These are phyloP conservation scores for Alethe castanea DNA, from an alignment of 2,113 vertebrate genomes.

Conservation along the genomic window DNA sequence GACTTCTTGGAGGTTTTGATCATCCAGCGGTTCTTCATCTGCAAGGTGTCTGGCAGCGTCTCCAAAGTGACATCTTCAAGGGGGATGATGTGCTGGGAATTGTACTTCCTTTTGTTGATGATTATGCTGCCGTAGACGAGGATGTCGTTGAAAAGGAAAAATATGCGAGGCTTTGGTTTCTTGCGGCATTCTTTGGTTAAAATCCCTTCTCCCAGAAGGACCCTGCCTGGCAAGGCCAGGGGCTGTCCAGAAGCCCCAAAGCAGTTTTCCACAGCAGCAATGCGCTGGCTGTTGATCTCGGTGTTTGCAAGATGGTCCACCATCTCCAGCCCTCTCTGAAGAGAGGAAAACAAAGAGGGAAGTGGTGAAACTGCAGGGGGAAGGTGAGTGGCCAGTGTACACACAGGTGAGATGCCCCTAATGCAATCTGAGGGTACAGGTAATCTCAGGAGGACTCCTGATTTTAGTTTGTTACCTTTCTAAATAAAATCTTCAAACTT, in stretches of 20 bases:
- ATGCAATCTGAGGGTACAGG: background rate
- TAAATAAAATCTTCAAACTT: background rate
- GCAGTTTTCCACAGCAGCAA: slow-evolving; percentile 81
- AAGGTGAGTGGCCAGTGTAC: rapidly evolving
- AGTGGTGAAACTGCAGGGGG: background rate
- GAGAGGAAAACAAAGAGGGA: background rate
- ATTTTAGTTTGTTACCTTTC: background rate
- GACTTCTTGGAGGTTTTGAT: slow-evolving; percentile 90
- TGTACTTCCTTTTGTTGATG: slow-evolving; percentile 80
- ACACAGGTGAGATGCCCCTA: background rate
- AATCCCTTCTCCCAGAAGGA: slow-evolving; percentile 88
- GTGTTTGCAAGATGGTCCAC: slow-evolving; percentile 72
- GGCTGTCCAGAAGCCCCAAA: slow-evolving; percentile 77
- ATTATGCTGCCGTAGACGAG: slow-evolving; percentile 88
- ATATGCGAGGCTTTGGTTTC: slow-evolving; percentile 80
- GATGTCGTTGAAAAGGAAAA: slow-evolving; percentile 92
- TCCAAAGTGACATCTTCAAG: slow-evolving; percentile 86
- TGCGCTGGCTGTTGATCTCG: slow-evolving; percentile 79
- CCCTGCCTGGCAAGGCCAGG: slow-evolving; percentile 74
- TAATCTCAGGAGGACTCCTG: background rate
- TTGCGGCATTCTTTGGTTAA: slow-evolving; percentile 87
- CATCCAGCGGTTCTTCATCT: slow-evolving; percentile 89
- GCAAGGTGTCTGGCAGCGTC: slow-evolving; percentile 74
- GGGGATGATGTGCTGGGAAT: slow-evolving; percentile 83
- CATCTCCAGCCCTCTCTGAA: slow-evolving; percentile 57